Percentiles rank a stretch among this genome's conserved stretches.
Conservation (phyloP, 2,797 vertebrate species). For the Eidolon dupreanum region DNA sequence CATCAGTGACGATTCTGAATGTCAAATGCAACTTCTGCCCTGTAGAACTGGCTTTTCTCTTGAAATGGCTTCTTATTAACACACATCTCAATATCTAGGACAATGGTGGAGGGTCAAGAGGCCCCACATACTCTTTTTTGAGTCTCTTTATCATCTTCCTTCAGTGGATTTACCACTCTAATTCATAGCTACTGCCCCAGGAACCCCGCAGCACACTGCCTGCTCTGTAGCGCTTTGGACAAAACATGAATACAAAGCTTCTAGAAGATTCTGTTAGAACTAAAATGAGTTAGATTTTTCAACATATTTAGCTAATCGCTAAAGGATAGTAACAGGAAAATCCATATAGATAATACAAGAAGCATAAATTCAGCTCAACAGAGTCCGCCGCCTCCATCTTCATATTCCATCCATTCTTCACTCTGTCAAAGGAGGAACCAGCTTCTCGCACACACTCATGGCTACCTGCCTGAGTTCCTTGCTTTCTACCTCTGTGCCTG, state of each 20-base stretch:
- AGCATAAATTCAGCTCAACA: not conserved
- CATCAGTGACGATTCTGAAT: not conserved
- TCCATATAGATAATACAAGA: not conserved
- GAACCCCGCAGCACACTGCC: not conserved
- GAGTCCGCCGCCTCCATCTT: not conserved
- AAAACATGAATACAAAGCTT: not conserved
- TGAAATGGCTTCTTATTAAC: not conserved
- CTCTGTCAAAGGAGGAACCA: accelerated
- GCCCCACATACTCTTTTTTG: not conserved
- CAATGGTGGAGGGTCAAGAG: too few relatives aligned
- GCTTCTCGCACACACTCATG: accelerated
- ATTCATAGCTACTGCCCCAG: too few relatives aligned
- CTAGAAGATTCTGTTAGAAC: not conserved
- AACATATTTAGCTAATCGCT: not conserved
- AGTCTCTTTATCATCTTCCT: not conserved
- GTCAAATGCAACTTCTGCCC: not conserved
- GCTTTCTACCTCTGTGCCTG: not conserved
- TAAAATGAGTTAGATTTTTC: not conserved
- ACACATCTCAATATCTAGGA: not conserved
- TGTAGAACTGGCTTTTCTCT: not conserved
- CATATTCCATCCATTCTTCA: accelerated
- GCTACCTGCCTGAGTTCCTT: too few relatives aligned
- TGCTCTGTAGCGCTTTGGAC: not conserved
- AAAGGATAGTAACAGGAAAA: not conserved
- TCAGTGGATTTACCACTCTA: not conserved